Conservation (phyloP, 2,888 invertebrate species). For the Protonemura montana region DNA sequence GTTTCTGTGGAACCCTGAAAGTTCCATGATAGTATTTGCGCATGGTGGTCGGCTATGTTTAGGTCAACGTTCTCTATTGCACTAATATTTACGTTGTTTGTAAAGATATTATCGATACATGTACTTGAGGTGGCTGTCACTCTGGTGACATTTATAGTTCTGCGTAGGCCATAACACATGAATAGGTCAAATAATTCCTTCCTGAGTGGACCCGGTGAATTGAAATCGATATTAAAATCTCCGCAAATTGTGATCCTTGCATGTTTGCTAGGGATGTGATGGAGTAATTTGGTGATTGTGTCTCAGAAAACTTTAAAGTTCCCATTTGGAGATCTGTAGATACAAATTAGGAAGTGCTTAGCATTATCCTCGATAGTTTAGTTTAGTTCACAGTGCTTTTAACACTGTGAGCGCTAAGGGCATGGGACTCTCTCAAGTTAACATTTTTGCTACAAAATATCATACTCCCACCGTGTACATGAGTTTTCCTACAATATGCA, state of each 20-base stretch:
- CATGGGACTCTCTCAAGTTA: background rate
- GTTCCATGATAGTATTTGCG: background rate
- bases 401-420: background rate
- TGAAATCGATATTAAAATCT: background rate
- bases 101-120: conserved; percentile 7
- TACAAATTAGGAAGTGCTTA: background rate
- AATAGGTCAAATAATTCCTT: background rate
- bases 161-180: background rate
- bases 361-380: background rate
- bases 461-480: background rate
- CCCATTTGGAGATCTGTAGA: background rate
- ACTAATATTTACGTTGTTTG: background rate
- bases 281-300: background rate
- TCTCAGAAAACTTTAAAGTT: background rate
- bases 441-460: background rate
- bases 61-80: background rate
- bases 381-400: background rate
- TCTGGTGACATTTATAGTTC: background rate
- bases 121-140: background rate
- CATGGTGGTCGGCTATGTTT: background rate
- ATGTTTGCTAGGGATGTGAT: background rate
- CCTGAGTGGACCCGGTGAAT: too few species aligned
- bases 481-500: background rate
- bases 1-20: background rate
- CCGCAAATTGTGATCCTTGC: background rate